Conservation (phyloP, 2,113 vertebrate genomes). For the Gallinago paraguaiae region DNA sequence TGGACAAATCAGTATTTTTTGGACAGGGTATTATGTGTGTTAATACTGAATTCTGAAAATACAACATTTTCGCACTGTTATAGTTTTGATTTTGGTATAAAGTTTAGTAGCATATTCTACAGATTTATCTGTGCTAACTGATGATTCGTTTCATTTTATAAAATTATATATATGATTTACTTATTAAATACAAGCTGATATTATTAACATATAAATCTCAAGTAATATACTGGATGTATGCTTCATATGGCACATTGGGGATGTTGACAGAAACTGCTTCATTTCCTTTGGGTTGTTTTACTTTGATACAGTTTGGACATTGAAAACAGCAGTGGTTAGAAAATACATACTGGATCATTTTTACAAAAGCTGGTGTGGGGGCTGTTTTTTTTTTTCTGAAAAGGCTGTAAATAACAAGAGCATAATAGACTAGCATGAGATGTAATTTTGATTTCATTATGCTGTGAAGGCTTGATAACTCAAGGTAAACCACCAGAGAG, state of each 20-base stretch:
- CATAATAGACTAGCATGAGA: background rate
- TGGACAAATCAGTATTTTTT: background rate
- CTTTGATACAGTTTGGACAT: slow-evolving; percentile 27
- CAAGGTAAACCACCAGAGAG: slow-evolving; percentile 21
- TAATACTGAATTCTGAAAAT: slow-evolving; percentile 26
- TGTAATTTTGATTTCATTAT: slow-evolving; percentile 53
- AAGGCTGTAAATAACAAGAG: slow-evolving; percentile 43
- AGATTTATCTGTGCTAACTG: slow-evolving; percentile 41
- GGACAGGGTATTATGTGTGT: background rate
- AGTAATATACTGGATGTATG: slow-evolving; percentile 13
- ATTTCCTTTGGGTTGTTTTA: slow-evolving; percentile 61
- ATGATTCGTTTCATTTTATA: slow-evolving; percentile 28
- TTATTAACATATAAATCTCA: slow-evolving; percentile 71
- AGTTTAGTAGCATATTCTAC: slow-evolving; percentile 10
- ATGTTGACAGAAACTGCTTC: slow-evolving; percentile 49
- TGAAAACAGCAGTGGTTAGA: slow-evolving; percentile 24
- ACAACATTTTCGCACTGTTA: background rate
- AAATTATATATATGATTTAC: slow-evolving; percentile 59
- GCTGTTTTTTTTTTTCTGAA: background rate
- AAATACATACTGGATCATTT: background rate
- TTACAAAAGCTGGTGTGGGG: background rate
- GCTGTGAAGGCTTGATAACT: slow-evolving; percentile 36
- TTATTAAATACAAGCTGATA: slow-evolving; percentile 48
- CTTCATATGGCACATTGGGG: slow-evolving; percentile 48
- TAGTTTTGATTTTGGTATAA: background rate